Percentiles rank a stretch among this genome's conserved stretches.
Evolutionary conservation across 2,888 invertebrate species (phyloP).

Genomic region (Leptogaster cylindrica): DNA sequence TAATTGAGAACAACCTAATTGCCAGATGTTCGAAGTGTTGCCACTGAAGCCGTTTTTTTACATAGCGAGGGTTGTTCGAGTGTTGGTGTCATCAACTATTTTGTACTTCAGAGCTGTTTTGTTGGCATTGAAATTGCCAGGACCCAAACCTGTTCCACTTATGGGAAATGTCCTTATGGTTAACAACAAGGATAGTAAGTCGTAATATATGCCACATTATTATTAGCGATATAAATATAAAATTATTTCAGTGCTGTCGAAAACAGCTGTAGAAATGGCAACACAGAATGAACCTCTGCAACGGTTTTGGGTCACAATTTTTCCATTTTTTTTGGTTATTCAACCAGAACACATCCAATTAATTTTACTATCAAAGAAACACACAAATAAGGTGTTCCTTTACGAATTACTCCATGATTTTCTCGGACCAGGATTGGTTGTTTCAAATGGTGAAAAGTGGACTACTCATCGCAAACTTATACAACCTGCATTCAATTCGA

Average conservation of each 20-base stretch:
- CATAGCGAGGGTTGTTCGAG: too few relatives aligned
- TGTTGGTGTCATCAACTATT: too few relatives aligned
- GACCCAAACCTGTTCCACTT: conserved; percentile 64
- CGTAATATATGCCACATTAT: too few relatives aligned
- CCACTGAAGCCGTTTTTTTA: too few relatives aligned
- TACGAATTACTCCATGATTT: conserved; percentile 67
- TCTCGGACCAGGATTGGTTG: conserved; percentile 67
- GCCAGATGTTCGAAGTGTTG: too few relatives aligned
- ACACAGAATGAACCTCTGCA: conserved; percentile 63
- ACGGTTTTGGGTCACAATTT: conserved; percentile 64
- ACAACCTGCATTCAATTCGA: conserved; percentile 67
- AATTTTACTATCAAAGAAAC: conserved; percentile 64
- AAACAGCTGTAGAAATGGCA: conserved; percentile 59
- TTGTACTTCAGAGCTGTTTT: too few relatives aligned
- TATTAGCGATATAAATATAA: background rate
- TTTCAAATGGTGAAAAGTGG: conserved; percentile 66
- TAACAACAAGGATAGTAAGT: conserved; percentile 64
- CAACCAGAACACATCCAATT: conserved; percentile 66
- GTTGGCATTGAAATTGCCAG: conserved; percentile 62
- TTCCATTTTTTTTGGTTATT: conserved; percentile 65
- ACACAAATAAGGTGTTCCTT: conserved; percentile 65
- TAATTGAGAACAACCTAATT: too few relatives aligned
- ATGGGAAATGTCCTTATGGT: conserved; percentile 64
- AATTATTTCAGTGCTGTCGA: conserved; percentile 59
- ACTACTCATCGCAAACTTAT: conserved; percentile 65